phyloP scores from a whole-genome alignment of 1,140 invertebrate genomes.

The Lordiphosa mommai region DNA sequence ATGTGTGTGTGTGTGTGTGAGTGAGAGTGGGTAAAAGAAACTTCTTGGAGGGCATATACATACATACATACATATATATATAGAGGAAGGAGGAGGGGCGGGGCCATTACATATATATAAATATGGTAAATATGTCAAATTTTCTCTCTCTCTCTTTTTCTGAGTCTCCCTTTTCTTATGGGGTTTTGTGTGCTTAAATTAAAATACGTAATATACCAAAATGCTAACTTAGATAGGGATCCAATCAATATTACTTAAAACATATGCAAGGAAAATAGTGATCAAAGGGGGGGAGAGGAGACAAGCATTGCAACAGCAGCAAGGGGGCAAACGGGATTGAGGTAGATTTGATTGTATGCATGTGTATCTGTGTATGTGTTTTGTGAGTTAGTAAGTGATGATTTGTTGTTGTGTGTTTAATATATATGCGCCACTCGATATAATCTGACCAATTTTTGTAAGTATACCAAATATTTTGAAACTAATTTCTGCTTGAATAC shows the following conservation, averaged over 20 bases:
- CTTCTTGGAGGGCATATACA: too few relatives aligned
- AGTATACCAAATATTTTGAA: too few relatives aligned
- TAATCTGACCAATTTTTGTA: too few relatives aligned
- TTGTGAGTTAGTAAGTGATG: not conserved
- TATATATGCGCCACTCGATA: not conserved
- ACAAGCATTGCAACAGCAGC: not conserved
- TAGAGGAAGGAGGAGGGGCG: too few relatives aligned
- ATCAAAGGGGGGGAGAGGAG: not conserved
- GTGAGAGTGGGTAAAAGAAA: too few relatives aligned
- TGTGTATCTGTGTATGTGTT: not conserved
- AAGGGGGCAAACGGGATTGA: not conserved
- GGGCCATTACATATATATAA: too few relatives aligned
- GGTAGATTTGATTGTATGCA: too few relatives aligned
- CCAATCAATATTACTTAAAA: not conserved
- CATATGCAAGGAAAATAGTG: not conserved
- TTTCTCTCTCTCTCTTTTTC: constrained; percentile 2
- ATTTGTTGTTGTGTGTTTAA: constrained; percentile 2
- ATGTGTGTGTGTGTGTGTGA: not conserved
- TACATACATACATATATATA: too few relatives aligned
- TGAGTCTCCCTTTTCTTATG: not conserved
- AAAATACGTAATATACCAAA: not conserved
- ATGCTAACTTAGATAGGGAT: too few relatives aligned
- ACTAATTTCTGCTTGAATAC: too few relatives aligned
- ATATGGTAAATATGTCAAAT: too few relatives aligned
- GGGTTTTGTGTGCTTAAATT: not conserved